phyloP scores from a whole-genome alignment of 2,888 invertebrate species.

The Allolobophora icterica region DNA sequence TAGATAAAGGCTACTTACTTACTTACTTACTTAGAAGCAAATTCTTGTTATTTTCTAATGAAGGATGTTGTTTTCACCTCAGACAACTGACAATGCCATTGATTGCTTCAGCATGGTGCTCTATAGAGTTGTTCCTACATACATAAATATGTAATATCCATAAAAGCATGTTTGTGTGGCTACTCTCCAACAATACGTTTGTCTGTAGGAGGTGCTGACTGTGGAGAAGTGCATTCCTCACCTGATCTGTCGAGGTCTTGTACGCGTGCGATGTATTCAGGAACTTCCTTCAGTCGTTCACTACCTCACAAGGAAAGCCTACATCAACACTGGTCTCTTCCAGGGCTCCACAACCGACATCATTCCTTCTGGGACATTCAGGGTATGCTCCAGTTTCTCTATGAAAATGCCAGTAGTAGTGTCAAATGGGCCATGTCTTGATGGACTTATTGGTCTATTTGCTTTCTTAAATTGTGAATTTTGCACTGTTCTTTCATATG shows the following conservation, averaged over 20 bases:
- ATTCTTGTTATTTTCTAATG: not conserved
- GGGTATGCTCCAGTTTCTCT: not conserved
- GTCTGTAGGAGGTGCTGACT: slow-evolving; percentile 62
- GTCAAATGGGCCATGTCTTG: not conserved
- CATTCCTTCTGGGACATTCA: slow-evolving; percentile 22
- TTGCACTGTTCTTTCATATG: too few species aligned
- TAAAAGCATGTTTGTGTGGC: too few species aligned
- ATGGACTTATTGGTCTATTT: too few species aligned
- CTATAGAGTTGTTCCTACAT: not conserved
- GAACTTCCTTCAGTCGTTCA: slow-evolving; percentile 58
- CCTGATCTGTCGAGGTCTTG: slow-evolving; percentile 64
- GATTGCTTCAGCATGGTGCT: too few species aligned
- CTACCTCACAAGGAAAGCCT: slow-evolving; percentile 61
- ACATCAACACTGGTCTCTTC: slow-evolving; percentile 60
- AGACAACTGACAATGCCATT: not conserved
- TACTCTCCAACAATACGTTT: not conserved
- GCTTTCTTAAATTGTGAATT: too few species aligned
- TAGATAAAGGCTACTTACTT: too few species aligned
- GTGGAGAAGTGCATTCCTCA: slow-evolving; percentile 55
- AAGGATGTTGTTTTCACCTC: not conserved
- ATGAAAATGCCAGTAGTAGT: not conserved
- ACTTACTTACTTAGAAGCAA: not conserved
- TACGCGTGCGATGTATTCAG: slow-evolving; percentile 58
- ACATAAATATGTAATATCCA: not conserved
- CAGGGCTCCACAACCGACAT: slow-evolving; percentile 24